These are phyloP conservation scores for Drosophila testacea DNA, from an alignment of 2,888 invertebrate species.

Conservation along the genomic window DNA sequence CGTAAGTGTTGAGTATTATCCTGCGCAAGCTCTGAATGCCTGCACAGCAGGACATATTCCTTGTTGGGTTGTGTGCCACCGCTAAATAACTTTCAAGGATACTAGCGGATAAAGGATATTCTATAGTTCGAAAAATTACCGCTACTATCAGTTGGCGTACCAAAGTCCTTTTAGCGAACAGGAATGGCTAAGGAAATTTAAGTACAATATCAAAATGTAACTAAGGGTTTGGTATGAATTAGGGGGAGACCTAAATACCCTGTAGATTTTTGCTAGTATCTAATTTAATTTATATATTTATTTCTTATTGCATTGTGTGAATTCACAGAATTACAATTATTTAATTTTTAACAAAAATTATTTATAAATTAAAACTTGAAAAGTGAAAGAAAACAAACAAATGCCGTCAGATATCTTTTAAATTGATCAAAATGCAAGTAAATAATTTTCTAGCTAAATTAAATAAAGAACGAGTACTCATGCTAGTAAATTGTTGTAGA, in stretches of 20 bases:
- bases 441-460: slow-evolving; percentile 11
- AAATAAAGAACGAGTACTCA: slow-evolving; percentile 6
- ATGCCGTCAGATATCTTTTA: slow-evolving; percentile 11
- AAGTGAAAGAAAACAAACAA: slow-evolving; percentile 20
- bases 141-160: not conserved
- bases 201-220: not conserved
- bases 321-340: no score
- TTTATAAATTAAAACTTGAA: not conserved
- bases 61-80: slow-evolving; percentile 10
- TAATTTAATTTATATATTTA: no score
- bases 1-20: slow-evolving; percentile 1
- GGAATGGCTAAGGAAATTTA: not conserved
- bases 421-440: slow-evolving; percentile 18
- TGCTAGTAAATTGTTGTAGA: slow-evolving; percentile 30
- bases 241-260: not conserved
- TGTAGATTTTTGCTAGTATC: not conserved
- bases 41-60: not conserved
- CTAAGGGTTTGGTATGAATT: not conserved
- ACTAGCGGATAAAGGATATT: not conserved
- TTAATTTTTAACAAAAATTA: not conserved
- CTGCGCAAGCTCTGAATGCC: slow-evolving; percentile 14
- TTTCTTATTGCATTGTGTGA: no score
- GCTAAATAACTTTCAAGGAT: slow-evolving; percentile 23
- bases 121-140: not conserved
- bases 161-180: not conserved